Percentiles rank a stretch among this genome's conserved stretches.
Evolutionary conservation across 1,140 invertebrate species (phyloP).

Genomic region (Gonioctena quinquepunctata): DNA sequence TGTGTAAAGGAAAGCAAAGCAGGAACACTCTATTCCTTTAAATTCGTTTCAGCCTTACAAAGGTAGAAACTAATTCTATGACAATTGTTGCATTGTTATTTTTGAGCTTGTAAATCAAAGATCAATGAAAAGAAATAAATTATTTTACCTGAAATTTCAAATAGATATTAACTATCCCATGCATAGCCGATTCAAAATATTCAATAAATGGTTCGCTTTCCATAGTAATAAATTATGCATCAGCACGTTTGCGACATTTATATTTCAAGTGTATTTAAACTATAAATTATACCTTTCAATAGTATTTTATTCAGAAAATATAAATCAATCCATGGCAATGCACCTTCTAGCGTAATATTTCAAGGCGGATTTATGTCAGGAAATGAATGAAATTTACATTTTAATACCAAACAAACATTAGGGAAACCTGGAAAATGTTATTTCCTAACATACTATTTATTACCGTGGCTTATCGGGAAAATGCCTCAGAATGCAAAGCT

Average conservation of each 20-base stretch:
- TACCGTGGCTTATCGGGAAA: conserved; percentile 21
- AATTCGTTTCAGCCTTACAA: no score
- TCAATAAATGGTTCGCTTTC: not conserved
- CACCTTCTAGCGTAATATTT: conserved; percentile 32
- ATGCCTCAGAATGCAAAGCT: not conserved
- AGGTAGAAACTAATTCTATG: no score
- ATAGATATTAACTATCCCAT: not conserved
- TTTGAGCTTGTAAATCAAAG: no score
- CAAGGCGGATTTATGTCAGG: conserved; percentile 36
- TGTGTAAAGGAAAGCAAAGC: no score
- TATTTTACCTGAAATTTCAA: no score
- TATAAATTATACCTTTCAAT: conserved; percentile 17
- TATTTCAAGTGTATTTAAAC: conserved; percentile 2
- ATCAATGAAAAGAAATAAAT: no score
- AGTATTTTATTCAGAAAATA: conserved; percentile 14
- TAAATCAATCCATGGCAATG: conserved; percentile 35
- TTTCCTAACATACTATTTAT: conserved; percentile 33
- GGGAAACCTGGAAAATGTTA: conserved; percentile 36
- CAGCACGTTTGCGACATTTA: conserved; percentile 3
- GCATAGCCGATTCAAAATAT: not conserved
- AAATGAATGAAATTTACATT: conserved; percentile 45
- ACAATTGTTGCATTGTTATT: no score
- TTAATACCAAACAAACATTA: conserved; percentile 41
- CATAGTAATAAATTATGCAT: conserved; percentile 1
- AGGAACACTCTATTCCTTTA: no score